Evolutionary conservation across 2,888 invertebrate species (phyloP).

Genomic region (Xanthostigma xanthostigma): DNA sequence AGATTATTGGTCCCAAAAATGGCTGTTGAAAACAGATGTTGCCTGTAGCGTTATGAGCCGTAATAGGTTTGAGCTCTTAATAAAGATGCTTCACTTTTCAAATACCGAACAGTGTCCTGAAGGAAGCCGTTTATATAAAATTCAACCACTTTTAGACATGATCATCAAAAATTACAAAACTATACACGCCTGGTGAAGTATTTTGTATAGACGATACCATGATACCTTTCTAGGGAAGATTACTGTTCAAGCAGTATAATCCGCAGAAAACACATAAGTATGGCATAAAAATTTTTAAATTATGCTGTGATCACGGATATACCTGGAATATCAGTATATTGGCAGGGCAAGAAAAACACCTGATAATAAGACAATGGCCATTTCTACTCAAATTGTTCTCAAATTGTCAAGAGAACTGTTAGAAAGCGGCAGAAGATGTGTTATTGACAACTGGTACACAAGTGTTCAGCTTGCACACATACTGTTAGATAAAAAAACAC

Average conservation of each 20-base stretch:
- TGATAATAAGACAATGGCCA: no score
- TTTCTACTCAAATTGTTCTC: no score
- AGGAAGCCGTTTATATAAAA: no score
- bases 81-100: conserved; percentile 1
- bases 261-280: conserved; percentile 17
- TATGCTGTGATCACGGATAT: no score
- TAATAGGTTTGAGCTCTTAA: background rate
- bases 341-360: no score
- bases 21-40: conserved; percentile 6
- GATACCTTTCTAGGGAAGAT: conserved; percentile 18
- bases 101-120: background rate
- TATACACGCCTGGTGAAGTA: conserved; percentile 14
- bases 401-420: no score
- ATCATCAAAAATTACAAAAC: no score
- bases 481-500: conserved; percentile 4
- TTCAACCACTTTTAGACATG: no score
- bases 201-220: conserved; percentile 18
- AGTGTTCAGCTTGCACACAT: no score
- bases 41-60: conserved; percentile 2
- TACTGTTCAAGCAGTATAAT: conserved; percentile 17
- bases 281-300: conserved; percentile 19
- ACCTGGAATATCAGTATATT: no score
- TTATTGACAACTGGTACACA: no score
- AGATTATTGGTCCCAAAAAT: conserved; percentile 9
- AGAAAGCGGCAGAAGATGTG: no score